Evolutionary conservation across 2,113 vertebrate genomes (phyloP).

Genomic region (Orycteropus afer): DNA sequence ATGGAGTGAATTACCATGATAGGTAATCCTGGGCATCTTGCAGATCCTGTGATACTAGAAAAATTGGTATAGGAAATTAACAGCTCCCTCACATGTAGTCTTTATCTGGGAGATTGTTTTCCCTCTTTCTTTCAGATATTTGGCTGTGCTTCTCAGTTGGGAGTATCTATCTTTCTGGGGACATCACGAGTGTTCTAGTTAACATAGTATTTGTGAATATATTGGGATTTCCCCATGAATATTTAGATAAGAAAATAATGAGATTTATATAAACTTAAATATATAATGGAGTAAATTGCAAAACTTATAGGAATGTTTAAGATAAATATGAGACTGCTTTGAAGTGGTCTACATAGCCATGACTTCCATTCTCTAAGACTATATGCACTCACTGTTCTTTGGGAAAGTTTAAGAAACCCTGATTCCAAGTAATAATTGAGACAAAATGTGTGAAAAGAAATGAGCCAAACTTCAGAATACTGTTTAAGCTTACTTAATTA

Average conservation of each 20-base stretch:
- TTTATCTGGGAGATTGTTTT: background rate
- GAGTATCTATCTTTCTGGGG: background rate
- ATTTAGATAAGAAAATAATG: conserved; percentile 38
- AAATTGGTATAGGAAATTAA: background rate
- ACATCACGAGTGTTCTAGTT: background rate
- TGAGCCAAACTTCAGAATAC: background rate
- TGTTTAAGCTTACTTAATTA: background rate
- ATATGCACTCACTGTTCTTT: background rate
- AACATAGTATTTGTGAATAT: background rate
- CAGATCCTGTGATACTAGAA: background rate
- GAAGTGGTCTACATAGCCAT: background rate
- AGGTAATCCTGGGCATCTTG: background rate
- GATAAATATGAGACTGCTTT: background rate
- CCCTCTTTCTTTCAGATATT: conserved; percentile 8
- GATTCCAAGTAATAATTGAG: background rate
- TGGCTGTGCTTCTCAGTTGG: background rate
- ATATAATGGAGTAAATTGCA: background rate
- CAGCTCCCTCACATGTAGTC: background rate
- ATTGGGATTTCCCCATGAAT: background rate
- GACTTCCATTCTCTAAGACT: background rate
- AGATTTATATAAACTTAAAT: conserved; percentile 21
- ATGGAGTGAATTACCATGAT: background rate
- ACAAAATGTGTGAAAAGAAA: background rate
- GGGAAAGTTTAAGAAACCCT: background rate
- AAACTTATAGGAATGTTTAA: background rate